Base-by-base conservation (phyloP, 2,113 vertebrate species). In the Cyprinus carpio region DNA sequence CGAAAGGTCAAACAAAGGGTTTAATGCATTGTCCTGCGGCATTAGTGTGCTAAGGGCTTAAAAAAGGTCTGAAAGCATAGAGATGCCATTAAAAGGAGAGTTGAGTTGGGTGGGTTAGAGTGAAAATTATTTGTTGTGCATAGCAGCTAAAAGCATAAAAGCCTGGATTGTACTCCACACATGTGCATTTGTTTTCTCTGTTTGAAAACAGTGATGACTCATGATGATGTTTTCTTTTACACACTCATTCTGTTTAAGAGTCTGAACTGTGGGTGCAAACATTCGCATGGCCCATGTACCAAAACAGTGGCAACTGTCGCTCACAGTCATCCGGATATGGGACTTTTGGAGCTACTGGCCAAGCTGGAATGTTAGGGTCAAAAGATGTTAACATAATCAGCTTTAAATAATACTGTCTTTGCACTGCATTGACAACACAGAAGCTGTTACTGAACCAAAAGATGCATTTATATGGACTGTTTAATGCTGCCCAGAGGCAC, bases 41-140 rank as follows among this genome's bases (percentile, higher is more conserved):
- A 90, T 85, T 91, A 91, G 89, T 89, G 88, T 88, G 81, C 83
- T 62, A 56, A 84, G 84, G 90, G 88, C 84, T 87, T 87, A 82
- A 81, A 64, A 79, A 80, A 49, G 76, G 77, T 69, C 81, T 88
- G 85, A 91, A 90, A 89, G 87, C 83, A 78, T 60, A 54, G 27
- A 84, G 85, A 90, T 90, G 85, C 89, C 89, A 78, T 91, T 86
- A 88, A 79, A 84, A 86, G 62, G 83, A 23, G 83, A 85, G 34
- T 8, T 34, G 72, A 78, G 18, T 69, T 65, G 13, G 64, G 64
- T 15, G 60, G 27, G 58, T 29, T 62, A 20, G 60, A 84, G 43
- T 67, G 74, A 49, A 84, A 62, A 27, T 56, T 46, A 72, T 71
- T 62, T 82, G 74, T 69, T 20, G 8, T 27, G 37, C 23, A 49